phyloP scores from a whole-genome alignment of 2,113 vertebrate genomes.

The Xiphophorus couchianus region DNA sequence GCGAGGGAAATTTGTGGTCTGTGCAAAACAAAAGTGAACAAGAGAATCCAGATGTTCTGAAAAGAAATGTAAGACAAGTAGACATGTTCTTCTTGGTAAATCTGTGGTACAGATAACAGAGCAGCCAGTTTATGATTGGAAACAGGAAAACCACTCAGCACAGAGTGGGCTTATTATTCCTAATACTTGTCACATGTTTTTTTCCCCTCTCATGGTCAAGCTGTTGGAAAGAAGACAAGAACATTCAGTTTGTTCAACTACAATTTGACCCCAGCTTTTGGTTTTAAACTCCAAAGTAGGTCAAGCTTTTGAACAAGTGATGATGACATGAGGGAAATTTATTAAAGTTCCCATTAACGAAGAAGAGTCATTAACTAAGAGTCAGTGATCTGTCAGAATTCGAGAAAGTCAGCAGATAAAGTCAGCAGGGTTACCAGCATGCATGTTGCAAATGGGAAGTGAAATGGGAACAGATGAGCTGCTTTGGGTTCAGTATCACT shows the following conservation, averaged over 20 bases:
- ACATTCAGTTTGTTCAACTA: not conserved
- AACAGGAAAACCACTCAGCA: slow-evolving; percentile 1
- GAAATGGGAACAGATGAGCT: slow-evolving; percentile 9
- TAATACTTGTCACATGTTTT: slow-evolving; percentile 52
- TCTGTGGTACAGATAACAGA: not conserved
- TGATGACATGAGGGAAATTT: too few species aligned
- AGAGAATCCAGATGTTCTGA: too few species aligned
- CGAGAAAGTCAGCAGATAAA: slow-evolving; percentile 28
- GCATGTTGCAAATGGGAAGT: slow-evolving; percentile 49
- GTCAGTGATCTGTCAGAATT: not conserved
- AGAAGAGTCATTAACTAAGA: too few species aligned
- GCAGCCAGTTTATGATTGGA: not conserved
- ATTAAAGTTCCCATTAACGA: too few species aligned
- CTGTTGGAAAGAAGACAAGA: not conserved
- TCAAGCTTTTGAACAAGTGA: too few species aligned
- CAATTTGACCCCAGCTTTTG: too few species aligned
- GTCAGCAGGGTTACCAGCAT: not conserved
- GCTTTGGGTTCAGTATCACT: not conserved
- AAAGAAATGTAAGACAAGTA: too few species aligned
- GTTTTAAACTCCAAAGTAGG: too few species aligned
- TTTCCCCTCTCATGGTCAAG: not conserved
- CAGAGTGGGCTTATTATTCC: slow-evolving; percentile 13
- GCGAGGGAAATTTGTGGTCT: too few species aligned
- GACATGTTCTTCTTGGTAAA: not conserved
- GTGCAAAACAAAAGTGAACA: too few species aligned